Conservation (phyloP, 2,113 vertebrate genomes). For the Pseudorectes ferrugineus region DNA sequence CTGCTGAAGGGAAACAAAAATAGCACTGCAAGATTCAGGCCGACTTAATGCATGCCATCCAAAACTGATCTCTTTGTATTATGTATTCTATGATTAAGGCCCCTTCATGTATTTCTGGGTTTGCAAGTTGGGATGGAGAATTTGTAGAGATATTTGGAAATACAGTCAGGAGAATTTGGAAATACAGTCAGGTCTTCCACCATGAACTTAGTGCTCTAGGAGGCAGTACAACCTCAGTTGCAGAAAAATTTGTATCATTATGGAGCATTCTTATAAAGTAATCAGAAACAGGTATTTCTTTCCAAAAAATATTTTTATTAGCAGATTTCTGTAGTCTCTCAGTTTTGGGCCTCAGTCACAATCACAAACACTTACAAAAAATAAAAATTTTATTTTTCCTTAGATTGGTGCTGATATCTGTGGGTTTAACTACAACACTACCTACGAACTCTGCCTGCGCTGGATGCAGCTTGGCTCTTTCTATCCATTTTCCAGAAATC, state of each 20-base stretch:
- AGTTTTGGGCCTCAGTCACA: neutral
- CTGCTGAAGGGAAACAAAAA: neutral
- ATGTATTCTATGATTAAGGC: neutral
- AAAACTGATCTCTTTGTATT: neutral
- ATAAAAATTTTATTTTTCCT: neutral
- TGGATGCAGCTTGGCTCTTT: conserved; percentile 92
- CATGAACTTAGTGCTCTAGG: neutral
- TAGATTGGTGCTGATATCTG: conserved; percentile 90
- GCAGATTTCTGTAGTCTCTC: neutral
- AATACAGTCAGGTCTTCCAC: neutral
- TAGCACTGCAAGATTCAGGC: neutral
- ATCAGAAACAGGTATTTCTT: neutral
- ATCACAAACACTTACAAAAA: neutral
- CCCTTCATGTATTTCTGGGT: neutral
- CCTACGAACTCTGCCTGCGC: conserved; percentile 81
- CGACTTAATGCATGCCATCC: neutral
- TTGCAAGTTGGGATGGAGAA: neutral
- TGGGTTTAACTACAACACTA: conserved; percentile 80
- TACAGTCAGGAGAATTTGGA: neutral
- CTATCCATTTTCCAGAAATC: conserved; percentile 88
- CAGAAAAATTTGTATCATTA: neutral
- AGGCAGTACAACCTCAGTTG: neutral
- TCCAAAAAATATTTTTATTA: neutral
- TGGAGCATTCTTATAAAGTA: neutral
- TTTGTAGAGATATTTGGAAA: neutral